phyloP scores from a whole-genome alignment of 92 coral and sea anemone genomes.

The Ricordea florida region DNA sequence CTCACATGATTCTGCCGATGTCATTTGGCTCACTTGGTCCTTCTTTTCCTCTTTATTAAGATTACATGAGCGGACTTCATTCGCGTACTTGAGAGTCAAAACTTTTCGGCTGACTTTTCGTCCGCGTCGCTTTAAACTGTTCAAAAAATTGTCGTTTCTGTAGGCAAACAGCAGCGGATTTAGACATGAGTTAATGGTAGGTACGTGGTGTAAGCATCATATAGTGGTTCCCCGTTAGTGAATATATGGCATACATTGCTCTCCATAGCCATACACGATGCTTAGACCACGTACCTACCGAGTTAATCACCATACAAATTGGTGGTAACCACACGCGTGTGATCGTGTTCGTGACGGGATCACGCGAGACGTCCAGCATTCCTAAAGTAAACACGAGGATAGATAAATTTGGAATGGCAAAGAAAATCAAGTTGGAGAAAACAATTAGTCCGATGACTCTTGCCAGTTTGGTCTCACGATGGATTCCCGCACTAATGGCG shows the following conservation, averaged over 20 bases:
- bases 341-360: constrained; percentile 5
- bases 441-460: constrained; percentile 35
- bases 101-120: neutral
- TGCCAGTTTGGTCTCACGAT: constrained; percentile 47
- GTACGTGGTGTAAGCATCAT: no score
- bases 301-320: constrained; percentile 51
- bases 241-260: no score
- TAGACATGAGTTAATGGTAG: constrained; percentile 43
- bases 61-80: no score
- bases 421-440: constrained; percentile 44
- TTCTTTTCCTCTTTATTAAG: no score
- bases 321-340: constrained; percentile 59
- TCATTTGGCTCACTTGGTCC: no score
- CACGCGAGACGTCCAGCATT: neutral
- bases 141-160: constrained; percentile 38
- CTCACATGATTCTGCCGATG: no score
- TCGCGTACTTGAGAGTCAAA: no score
- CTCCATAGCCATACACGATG: no score
- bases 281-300: no score
- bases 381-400: constrained; percentile 16
- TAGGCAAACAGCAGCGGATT: constrained; percentile 63
- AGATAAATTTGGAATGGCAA: constrained; percentile 34
- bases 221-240: no score
- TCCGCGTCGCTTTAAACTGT: neutral
- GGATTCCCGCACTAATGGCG: constrained; percentile 13